Evolutionary conservation across 2,888 invertebrate species (phyloP).

Genomic region (Choreutis nemorana): DNA sequence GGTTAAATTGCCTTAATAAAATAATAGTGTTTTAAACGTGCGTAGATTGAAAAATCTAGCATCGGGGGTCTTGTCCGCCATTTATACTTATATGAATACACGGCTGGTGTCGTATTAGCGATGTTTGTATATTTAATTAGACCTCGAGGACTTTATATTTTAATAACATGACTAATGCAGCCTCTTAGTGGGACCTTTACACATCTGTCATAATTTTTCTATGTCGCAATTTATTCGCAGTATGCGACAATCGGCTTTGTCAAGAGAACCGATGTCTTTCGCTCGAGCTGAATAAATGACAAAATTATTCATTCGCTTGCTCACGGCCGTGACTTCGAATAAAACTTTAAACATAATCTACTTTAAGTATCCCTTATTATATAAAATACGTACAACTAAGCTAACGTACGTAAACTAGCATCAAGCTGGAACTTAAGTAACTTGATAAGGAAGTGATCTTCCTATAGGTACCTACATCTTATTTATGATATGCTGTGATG

Average conservation of each 20-base stretch:
- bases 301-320: constrained; percentile 47
- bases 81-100: constrained; percentile 28
- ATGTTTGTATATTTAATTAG: constrained; percentile 45
- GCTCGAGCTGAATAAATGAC: constrained; percentile 34
- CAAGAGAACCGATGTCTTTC: constrained; percentile 23
- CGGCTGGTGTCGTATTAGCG: constrained; percentile 28
- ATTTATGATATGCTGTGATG: no score
- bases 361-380: no score
- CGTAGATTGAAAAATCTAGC: neutral
- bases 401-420: no score
- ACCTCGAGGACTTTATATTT: constrained; percentile 38
- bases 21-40: constrained; percentile 25
- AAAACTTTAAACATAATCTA: no score
- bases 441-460: no score
- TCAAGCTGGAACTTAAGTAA: no score
- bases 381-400: no score
- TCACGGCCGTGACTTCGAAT: no score
- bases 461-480: no score
- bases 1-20: constrained; percentile 49
- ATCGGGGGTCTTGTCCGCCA: neutral
- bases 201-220: constrained; percentile 65
- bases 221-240: constrained; percentile 58
- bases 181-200: constrained; percentile 29
- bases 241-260: constrained; percentile 53
- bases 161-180: constrained; percentile 52